Percentiles rank a stretch among this genome's conserved stretches.
phyloP scores from a whole-genome alignment of 2,888 invertebrate species.

The Clitarchus hookeri region DNA sequence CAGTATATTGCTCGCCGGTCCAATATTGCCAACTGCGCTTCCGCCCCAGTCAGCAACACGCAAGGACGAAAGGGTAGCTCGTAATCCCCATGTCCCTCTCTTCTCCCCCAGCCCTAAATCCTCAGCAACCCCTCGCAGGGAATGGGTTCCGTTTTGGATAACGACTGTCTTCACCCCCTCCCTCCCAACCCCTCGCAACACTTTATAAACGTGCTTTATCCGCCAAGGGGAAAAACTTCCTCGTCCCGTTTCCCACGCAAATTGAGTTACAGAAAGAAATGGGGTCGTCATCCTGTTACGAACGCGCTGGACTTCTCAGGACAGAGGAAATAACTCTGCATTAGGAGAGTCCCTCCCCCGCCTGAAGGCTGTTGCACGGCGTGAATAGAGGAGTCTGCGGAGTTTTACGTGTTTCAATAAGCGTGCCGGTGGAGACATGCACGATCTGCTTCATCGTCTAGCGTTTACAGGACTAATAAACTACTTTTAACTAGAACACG shows the following conservation, averaged over 20 bases:
- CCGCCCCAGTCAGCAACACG: background rate
- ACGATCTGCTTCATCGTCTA: no score
- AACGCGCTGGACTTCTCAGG: background rate
- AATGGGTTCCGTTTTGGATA: background rate
- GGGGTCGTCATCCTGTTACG: background rate
- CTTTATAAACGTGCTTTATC: no score
- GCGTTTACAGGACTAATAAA: no score
- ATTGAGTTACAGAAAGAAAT: background rate
- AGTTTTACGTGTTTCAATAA: no score
- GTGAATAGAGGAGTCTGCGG: no score
- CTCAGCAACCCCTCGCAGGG: background rate
- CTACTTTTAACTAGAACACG: no score
- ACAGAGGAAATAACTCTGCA: background rate
- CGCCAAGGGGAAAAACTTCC: background rate
- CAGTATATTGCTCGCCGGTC: conserved; percentile 6
- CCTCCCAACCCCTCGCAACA: no score
- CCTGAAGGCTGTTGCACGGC: no score
- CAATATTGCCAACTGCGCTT: background rate
- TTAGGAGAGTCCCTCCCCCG: background rate
- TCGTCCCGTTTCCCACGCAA: background rate
- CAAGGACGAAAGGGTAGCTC: background rate
- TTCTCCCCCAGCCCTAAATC: background rate
- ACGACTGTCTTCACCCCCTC: background rate
- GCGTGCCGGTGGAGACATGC: no score
- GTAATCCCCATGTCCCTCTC: background rate